Conservation (phyloP, 2,113 vertebrate species). For the Calypte anna region DNA sequence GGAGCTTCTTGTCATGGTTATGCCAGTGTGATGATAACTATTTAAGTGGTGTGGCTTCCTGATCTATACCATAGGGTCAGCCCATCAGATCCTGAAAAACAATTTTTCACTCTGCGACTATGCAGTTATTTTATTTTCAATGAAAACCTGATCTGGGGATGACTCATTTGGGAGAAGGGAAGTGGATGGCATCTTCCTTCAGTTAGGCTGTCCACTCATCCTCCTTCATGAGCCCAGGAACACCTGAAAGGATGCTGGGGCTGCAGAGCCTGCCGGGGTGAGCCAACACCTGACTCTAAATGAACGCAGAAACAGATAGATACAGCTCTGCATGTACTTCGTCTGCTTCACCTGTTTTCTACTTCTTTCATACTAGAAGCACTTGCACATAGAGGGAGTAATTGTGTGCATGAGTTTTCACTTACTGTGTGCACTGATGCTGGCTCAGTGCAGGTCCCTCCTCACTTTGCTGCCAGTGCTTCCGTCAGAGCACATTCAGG, state of each 20-base stretch:
- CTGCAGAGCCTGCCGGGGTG: neutral
- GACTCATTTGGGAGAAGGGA: neutral
- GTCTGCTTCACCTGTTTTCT: neutral
- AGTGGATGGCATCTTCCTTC: neutral
- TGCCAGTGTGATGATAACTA: neutral
- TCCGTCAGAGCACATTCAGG: rapidly evolving
- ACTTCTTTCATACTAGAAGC: neutral
- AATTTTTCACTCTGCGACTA: neutral
- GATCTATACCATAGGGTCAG: neutral
- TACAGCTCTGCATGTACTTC: neutral
- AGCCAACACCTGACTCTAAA: neutral
- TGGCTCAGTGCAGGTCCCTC: neutral
- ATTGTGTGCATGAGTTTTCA: neutral
- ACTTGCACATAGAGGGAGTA: neutral
- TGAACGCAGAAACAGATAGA: neutral
- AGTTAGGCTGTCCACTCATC: neutral
- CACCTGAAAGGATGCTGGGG: rapidly evolving
- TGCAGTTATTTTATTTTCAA: neutral
- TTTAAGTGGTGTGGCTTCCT: neutral
- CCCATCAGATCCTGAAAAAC: neutral
- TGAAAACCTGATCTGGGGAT: neutral
- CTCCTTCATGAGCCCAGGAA: neutral
- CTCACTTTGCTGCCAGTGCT: neutral
- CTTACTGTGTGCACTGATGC: neutral
- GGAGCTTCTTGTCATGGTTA: neutral